Percentiles rank a stretch among this genome's conserved stretches.
Conservation (phyloP, 2,888 invertebrate species). For the Cryptocephalus moraei region DNA sequence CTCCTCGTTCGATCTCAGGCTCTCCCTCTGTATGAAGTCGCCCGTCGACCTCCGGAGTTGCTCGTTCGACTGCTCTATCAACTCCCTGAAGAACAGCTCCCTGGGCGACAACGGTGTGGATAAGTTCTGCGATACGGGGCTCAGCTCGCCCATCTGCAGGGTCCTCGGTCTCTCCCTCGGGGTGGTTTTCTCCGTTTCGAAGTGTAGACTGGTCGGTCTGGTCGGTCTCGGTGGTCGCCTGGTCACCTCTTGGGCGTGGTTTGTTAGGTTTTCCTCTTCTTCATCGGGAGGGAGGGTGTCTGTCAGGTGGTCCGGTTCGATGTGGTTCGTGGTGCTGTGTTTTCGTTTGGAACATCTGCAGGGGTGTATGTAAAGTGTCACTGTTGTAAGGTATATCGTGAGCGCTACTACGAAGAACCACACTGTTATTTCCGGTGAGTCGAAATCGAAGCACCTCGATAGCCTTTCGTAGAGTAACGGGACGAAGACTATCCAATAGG, state of each 20-base stretch:
- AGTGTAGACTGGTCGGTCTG: background rate
- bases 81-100: constrained; percentile 36
- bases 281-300: too few species aligned
- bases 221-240: background rate
- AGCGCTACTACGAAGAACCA: constrained; percentile 20
- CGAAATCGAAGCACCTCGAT: background rate
- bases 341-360: constrained; percentile 14
- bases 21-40: constrained; percentile 10
- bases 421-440: constrained; percentile 14
- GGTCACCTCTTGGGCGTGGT: background rate
- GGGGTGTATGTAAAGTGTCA: constrained; percentile 24
- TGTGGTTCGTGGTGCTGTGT: background rate
- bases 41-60: constrained; percentile 3
- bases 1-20: constrained; percentile 1
- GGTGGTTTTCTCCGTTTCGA: constrained; percentile 4
- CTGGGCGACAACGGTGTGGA: constrained; percentile 30
- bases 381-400: constrained; percentile 19
- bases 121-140: constrained; percentile 8
- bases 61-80: constrained; percentile 18
- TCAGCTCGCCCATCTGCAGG: constrained; percentile 1
- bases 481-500: constrained; percentile 33
- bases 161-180: constrained; percentile 1
- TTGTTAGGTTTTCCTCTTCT: too few species aligned
- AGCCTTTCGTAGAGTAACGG: constrained; percentile 25
- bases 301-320: too few species aligned